A percentile compares a stretch with the other conserved stretches of the same genome.
phyloP scores from a whole-genome alignment of 2,113 vertebrate genomes.

The Regulus satrapa region DNA sequence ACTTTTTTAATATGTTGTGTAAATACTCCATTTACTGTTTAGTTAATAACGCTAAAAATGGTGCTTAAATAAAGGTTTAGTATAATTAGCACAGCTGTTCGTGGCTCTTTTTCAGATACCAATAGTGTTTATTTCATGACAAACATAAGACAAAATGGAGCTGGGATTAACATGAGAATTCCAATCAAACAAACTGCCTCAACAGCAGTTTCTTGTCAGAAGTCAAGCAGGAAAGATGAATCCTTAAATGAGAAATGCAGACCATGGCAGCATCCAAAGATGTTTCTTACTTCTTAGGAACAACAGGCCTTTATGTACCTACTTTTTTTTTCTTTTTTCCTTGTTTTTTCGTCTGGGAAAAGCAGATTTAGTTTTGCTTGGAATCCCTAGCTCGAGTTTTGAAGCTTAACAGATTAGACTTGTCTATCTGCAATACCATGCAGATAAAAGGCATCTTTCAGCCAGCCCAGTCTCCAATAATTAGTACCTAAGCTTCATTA shows the following conservation, averaged over 20 bases:
- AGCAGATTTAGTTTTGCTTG: background rate
- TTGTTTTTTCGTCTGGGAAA: background rate
- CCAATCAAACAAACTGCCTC: background rate
- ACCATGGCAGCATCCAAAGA: background rate
- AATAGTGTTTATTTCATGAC: background rate
- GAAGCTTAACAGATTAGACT: background rate
- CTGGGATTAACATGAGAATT: background rate
- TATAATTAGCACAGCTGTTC: background rate
- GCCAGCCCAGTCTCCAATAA: background rate
- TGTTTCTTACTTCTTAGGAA: background rate
- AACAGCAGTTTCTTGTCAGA: background rate
- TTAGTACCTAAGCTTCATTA: background rate
- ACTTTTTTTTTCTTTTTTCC: rapidly evolving
- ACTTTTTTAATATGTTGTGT: background rate
- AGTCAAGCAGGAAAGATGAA: background rate
- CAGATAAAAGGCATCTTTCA: background rate
- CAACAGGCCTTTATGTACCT: background rate
- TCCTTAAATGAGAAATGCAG: background rate
- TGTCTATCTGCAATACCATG: background rate
- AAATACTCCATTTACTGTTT: background rate
- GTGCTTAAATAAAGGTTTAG: constrained; percentile 8
- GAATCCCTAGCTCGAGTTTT: background rate
- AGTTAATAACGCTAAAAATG: constrained; percentile 5
- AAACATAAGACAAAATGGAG: background rate
- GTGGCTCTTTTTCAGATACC: background rate